phyloP scores from a whole-genome alignment of 1,140 invertebrate species.

The Adelges cooleyi region DNA sequence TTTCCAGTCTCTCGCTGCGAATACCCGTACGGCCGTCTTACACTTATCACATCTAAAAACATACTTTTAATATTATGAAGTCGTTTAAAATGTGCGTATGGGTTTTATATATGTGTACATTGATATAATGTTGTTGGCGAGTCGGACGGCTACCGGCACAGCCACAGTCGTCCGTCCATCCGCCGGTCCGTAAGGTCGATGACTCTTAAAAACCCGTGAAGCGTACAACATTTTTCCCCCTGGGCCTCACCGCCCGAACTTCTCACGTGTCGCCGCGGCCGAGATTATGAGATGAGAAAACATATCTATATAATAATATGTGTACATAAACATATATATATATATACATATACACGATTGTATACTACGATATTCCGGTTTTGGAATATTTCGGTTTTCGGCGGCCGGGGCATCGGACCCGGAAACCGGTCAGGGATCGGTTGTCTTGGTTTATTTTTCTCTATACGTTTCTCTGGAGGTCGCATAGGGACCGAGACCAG shows the following conservation, averaged over 20 bases:
- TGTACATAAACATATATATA: not conserved
- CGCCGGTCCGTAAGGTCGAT: constrained; percentile 17
- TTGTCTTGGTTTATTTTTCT: too few relatives aligned
- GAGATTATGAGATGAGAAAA: not conserved
- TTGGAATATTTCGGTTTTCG: constrained; percentile 17
- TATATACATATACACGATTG: not conserved
- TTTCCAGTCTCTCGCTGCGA: constrained; percentile 25
- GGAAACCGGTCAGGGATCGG: constrained; percentile 14
- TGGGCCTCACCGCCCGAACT: constrained; percentile 4
- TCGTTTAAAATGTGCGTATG: not conserved
- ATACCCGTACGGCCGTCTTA: too few relatives aligned
- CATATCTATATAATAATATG: not conserved
- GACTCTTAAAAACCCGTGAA: constrained; percentile 26
- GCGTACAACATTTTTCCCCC: constrained; percentile 27
- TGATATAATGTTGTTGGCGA: not conserved
- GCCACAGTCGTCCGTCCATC: constrained; percentile 12
- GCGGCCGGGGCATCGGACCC: not conserved
- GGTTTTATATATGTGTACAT: not conserved
- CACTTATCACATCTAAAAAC: not conserved
- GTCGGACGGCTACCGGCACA: not conserved
- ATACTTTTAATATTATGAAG: not conserved
- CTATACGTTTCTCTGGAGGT: too few relatives aligned
- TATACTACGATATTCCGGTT: constrained; percentile 5
- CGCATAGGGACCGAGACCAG: too few relatives aligned
- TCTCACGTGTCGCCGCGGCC: not conserved